These are phyloP conservation scores for Spongilla lacustris DNA, from an alignment of 37 sponge, comb jelly and placozoan genomes.

Conservation along the genomic window DNA sequence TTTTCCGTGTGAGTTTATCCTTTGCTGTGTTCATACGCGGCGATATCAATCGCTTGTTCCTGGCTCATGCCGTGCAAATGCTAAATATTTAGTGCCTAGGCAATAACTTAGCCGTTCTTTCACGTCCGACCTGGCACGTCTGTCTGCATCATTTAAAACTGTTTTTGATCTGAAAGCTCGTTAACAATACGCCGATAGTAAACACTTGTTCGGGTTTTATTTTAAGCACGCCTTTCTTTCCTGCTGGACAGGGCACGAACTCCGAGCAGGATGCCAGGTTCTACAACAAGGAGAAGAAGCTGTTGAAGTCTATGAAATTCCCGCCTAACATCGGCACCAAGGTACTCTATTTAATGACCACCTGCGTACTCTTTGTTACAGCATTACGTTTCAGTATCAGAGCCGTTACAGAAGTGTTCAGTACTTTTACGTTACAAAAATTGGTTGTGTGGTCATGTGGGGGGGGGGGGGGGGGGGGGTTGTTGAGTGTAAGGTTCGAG, in stretches of 20 bases:
- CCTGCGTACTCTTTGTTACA: background rate
- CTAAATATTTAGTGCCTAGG: too few relatives aligned
- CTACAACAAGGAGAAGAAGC: slow-evolving; percentile 93
- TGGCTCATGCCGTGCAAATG: too few relatives aligned
- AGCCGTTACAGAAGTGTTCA: too few relatives aligned
- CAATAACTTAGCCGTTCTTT: too few relatives aligned
- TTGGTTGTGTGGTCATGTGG: background rate
- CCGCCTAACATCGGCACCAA: slow-evolving; percentile 82
- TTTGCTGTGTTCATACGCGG: background rate
- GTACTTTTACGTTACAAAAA: too few relatives aligned
- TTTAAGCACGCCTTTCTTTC: background rate
- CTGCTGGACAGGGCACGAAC: slow-evolving; percentile 77
- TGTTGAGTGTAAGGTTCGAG: too few relatives aligned
- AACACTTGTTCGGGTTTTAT: background rate
- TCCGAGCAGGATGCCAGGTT: slow-evolving; percentile 94
- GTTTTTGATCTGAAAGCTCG: too few relatives aligned
- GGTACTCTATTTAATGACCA: slow-evolving; percentile 25
- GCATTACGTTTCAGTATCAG: background rate
- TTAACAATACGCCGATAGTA: background rate
- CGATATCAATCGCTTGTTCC: background rate
- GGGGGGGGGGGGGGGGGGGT: background rate
- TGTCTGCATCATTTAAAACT: too few relatives aligned
- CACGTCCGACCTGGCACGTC: too few relatives aligned
- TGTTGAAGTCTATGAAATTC: slow-evolving; percentile 85
- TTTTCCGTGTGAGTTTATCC: slow-evolving; percentile 71